Evolutionary conservation across 2,797 vertebrate genomes (phyloP), one percentile per base, ranked within the genome.

Genomic region (Lacerta bilineata): DNA sequence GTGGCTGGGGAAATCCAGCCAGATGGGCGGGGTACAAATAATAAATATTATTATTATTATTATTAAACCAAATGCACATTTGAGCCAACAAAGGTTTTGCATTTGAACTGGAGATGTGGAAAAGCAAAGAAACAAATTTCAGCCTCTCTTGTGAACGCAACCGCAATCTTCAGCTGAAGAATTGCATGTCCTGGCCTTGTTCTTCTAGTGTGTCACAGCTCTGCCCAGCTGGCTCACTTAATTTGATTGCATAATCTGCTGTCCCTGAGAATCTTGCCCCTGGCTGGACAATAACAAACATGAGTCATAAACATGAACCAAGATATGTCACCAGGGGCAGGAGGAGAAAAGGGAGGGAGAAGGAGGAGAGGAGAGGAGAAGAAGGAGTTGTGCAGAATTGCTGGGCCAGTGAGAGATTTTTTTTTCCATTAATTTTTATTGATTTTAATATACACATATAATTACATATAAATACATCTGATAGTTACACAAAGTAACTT

Each of bases 91-190:
- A 46, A 80, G 33, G 25, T 23, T 25, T 82, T 59, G 5, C 25
- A 23, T 72, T 39, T 27, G 6, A 80, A 20, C 25, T 59, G 46
- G 3, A 29, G 17, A 77, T 68, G 23, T 33, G 61, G 33, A 15
- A 36, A 68, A 68, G 10, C 17, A 33, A 59, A 50, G 2, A 87
- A 61, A 66, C 8, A 23, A 59, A 55, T 59, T 61, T 46, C 66
- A 36, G 23, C 17, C 50, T 39, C 61, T 20, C 72, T 59, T 90
- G 0, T 11, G 50, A 83, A 39, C 41, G 17, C 87, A 2, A 66
- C 7, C 90, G 71, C 33, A 3, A 20, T 89, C 39, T 90, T 75
- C 91, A 91, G 79, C 80, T 78, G 41, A 84, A 66, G 78, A 59
- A 0, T 7, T 46, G 88, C 80, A 50, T 20, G 15, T 41, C 82